Evolutionary conservation across 1,140 invertebrate species (phyloP).

Genomic region (Chymomyza costata): DNA sequence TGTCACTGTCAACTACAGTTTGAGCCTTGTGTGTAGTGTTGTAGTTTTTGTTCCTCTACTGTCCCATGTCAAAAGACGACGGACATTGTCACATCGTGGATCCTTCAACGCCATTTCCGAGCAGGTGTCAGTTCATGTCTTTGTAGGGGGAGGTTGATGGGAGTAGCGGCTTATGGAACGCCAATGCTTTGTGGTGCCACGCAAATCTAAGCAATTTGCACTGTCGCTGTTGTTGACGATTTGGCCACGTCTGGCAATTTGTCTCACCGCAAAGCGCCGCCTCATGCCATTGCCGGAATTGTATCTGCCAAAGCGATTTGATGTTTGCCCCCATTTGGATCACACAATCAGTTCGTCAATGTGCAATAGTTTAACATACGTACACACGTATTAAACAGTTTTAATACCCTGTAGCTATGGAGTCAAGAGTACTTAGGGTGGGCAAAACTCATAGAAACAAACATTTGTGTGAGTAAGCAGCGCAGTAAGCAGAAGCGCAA

Average conservation of each 20-base stretch:
- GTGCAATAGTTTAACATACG: too few species aligned
- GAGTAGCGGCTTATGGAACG: too few species aligned
- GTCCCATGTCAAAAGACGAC: constrained; percentile 49
- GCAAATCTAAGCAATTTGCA: constrained; percentile 63
- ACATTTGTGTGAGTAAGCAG: too few species aligned
- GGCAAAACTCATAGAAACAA: too few species aligned
- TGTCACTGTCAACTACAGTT: constrained; percentile 14
- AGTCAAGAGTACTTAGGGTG: too few species aligned
- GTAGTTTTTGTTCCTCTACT: constrained; percentile 24
- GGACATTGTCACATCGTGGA: constrained; percentile 63
- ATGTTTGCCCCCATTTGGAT: too few species aligned
- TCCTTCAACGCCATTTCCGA: constrained; percentile 50
- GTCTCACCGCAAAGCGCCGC: constrained; percentile 40
- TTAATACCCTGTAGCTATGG: too few species aligned
- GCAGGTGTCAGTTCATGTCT: constrained; percentile 39
- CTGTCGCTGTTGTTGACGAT: constrained; percentile 42
- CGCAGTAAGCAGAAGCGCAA: too few species aligned
- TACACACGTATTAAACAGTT: too few species aligned
- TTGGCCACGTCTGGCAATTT: constrained; percentile 47
- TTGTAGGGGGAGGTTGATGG: too few species aligned
- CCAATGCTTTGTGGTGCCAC: constrained; percentile 53
- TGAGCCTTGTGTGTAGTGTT: background rate
- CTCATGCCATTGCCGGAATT: constrained; percentile 3
- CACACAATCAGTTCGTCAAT: too few species aligned
- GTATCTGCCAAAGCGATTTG: constrained; percentile 29